Conservation (phyloP, 1,140 invertebrate genomes). For the Cyrtorhinus lividipennis region DNA sequence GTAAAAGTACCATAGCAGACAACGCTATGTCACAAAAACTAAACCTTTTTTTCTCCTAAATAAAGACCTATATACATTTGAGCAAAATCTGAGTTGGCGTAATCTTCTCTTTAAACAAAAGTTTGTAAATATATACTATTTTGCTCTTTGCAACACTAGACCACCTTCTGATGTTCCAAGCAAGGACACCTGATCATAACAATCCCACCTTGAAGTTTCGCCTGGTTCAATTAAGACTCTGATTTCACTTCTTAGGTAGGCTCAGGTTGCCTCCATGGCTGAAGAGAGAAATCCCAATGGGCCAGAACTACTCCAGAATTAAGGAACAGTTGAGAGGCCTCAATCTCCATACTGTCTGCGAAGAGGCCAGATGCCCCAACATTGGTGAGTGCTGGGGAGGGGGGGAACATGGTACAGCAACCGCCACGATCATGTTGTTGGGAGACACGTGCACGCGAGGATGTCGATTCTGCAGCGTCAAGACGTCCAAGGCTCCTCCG, state of each 20-base stretch:
- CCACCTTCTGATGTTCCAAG: no score
- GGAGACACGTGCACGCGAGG: constrained; percentile 84
- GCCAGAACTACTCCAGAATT: constrained; percentile 65
- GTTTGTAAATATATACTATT: no score
- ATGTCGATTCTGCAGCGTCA: constrained; percentile 97
- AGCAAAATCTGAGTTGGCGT: neutral
- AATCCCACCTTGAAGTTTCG: no score
- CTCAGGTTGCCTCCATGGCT: constrained; percentile 91
- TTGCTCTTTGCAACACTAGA: no score
- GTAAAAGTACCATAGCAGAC: no score
- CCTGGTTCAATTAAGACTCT: no score
- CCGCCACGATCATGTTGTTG: constrained; percentile 75
- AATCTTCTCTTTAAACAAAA: no score
- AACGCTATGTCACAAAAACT: no score
- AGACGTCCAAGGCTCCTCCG: constrained; percentile 84
- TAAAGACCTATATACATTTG: neutral
- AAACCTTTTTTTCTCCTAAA: no score
- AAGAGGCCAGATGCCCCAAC: constrained; percentile 97
- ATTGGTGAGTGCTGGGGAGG: constrained; percentile 99
- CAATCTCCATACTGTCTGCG: constrained; percentile 94
- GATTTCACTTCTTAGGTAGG: constrained; percentile 50
- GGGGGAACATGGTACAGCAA: constrained; percentile 70
- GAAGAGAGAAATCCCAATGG: constrained; percentile 87
- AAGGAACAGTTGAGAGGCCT: constrained; percentile 76
- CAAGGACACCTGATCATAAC: no score